A percentile compares a stretch with the other conserved stretches of the same genome.
Evolutionary conservation across 35 echinoderm and acorn worm genomes (phyloP).

Genomic region (Anneissia japonica): DNA sequence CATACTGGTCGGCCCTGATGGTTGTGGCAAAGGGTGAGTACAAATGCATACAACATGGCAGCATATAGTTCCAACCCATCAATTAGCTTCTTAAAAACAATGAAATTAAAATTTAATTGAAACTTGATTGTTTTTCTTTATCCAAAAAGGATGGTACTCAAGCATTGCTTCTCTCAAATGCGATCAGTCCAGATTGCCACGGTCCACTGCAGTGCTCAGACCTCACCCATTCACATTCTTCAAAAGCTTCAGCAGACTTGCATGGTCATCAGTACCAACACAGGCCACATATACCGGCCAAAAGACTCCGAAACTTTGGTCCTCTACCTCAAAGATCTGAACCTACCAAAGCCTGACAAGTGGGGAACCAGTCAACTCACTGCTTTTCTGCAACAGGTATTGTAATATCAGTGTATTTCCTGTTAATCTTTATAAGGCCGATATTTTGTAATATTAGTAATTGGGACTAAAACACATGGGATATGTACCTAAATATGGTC

Average conservation of each 20-base stretch:
- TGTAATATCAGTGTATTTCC: too few relatives aligned
- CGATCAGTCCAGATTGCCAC: constrained; percentile 91
- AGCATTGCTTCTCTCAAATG: constrained; percentile 78
- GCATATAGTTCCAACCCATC: too few relatives aligned
- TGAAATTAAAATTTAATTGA: too few relatives aligned
- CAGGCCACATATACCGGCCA: constrained; percentile 82
- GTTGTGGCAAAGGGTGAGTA: constrained; percentile 90
- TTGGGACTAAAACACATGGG: too few relatives aligned
- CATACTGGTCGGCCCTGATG: constrained; percentile 95
- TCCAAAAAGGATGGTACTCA: constrained; percentile 78
- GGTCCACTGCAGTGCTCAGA: constrained; percentile 96
- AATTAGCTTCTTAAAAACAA: too few relatives aligned
- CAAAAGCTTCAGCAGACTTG: constrained; percentile 95
- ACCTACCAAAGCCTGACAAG: constrained; percentile 95
- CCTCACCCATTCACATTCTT: constrained; percentile 75
- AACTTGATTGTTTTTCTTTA: too few relatives aligned
- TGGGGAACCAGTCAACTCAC: constrained; percentile 93
- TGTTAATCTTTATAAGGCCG: too few relatives aligned
- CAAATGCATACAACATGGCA: too few relatives aligned
- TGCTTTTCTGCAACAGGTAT: constrained; percentile 94
- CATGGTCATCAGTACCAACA: constrained; percentile 98
- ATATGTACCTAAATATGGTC: too few relatives aligned
- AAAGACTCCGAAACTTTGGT: constrained; percentile 96
- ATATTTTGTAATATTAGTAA: too few relatives aligned
- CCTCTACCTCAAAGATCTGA: constrained; percentile 87